Evolutionary conservation across 2,888 invertebrate species (phyloP), one percentile per base, ranked within the genome.

Genomic region (Phymatocera aterrima): DNA sequence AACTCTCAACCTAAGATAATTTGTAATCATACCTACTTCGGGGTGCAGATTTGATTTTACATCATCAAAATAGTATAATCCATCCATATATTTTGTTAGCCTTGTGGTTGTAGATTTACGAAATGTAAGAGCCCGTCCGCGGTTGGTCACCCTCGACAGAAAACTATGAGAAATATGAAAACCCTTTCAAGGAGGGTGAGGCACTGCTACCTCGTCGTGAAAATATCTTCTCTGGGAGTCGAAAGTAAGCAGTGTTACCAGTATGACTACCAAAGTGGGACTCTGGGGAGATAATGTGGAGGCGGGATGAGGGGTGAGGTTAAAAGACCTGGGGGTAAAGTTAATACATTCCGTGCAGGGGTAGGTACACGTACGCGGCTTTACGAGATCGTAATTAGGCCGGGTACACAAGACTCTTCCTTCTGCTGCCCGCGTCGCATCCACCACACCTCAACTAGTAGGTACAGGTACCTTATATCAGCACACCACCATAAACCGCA

Each of bases 311-410:
- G 21, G 37, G 65, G 43, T 65, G 43, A n/a, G 28, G 31, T 28
- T n/a, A 34, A 34, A 24, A 64, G 64, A 64, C 64, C 34, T 24
- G 68, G 15, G 40, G 60, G 75, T 4, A 57, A 12, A 57, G 40
- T 51, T n/a, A 72, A 21, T 46, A 28, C 72, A 72, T 51, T n/a
- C 10, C n/a, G n/a, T 57, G 57, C 57, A 57, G 5, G 37, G 64
- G 31, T 46, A 4, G 15, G 12, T 68, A 68, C 68, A 46, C 24
- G 68, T 60, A 75, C 75, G 57, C 37, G 75, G 15, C 60, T 60
- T 60, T 54, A 75, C 75, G 75, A 75, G 57, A 75, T 75, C 60
- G 75, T 75, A 75, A 75, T 75, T 75, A 75, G 75, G 57, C 75
- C 43, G 31, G 72, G 54, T 46, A 68, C 68, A 43, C 21, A 31